Evolutionary conservation across 2,113 vertebrate genomes (phyloP).

Genomic region (Rhinolophus sinicus): DNA sequence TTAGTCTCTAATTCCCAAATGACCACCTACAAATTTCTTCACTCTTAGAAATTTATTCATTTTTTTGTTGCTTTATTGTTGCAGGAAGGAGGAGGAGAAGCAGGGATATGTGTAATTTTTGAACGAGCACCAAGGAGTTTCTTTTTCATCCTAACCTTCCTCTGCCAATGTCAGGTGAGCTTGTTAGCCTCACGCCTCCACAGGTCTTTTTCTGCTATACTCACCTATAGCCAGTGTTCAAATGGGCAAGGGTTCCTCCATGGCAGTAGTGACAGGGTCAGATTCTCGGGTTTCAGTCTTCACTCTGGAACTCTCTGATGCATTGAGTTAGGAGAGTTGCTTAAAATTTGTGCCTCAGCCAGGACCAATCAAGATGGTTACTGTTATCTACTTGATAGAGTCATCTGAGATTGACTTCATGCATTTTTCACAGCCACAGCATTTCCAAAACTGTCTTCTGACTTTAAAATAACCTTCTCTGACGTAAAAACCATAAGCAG

Average conservation of each 20-base stretch:
- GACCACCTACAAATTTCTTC: background rate
- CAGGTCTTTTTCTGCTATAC: background rate
- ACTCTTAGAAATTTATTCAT: background rate
- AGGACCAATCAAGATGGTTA: background rate
- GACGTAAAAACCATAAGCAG: constrained; percentile 35
- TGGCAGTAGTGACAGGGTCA: background rate
- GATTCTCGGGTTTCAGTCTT: background rate
- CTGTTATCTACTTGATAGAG: background rate
- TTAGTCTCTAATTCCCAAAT: background rate
- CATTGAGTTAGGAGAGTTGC: background rate
- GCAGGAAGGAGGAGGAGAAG: background rate
- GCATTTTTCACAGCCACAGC: background rate
- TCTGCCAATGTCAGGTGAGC: no score
- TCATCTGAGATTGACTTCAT: background rate
- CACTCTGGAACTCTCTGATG: background rate
- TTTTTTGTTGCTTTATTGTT: background rate
- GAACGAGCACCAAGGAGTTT: background rate
- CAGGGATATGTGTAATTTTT: background rate
- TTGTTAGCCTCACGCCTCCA: background rate
- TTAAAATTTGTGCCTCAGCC: background rate
- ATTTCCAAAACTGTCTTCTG: background rate
- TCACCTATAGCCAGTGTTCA: no score
- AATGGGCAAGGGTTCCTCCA: background rate
- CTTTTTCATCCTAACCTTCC: background rate
- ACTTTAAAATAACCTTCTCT: constrained; percentile 52